Conservation (phyloP, 2,113 vertebrate species). For the Lepus europaeus region DNA sequence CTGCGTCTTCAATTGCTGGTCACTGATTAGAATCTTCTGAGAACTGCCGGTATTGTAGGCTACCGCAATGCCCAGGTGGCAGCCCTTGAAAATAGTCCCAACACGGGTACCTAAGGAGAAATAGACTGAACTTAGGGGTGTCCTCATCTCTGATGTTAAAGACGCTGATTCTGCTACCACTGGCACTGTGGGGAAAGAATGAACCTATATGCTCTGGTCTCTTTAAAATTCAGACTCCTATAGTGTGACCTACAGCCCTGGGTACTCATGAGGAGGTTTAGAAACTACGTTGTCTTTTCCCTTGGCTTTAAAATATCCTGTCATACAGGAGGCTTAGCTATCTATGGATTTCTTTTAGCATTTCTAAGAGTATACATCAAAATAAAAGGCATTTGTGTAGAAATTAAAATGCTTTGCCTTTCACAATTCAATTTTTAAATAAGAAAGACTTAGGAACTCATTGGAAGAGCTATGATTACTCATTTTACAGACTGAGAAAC, state of each 20-base stretch:
- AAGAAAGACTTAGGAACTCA: conserved; percentile 3
- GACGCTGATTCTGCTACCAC: background rate
- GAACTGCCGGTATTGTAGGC: background rate
- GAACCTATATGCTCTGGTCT: background rate
- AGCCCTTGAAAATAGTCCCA: background rate
- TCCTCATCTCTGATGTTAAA: background rate
- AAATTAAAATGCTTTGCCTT: background rate
- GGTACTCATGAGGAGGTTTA: background rate
- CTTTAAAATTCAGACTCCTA: conserved; percentile 49
- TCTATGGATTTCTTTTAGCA: conserved; percentile 36
- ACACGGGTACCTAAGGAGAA: background rate
- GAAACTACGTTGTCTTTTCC: background rate
- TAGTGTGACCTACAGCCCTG: background rate
- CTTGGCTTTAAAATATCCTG: background rate
- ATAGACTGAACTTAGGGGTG: background rate
- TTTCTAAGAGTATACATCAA: background rate
- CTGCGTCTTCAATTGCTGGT: background rate
- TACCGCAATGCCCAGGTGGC: background rate
- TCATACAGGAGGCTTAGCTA: background rate
- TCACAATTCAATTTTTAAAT: conserved; percentile 12
- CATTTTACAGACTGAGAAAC: background rate
- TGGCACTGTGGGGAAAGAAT: background rate
- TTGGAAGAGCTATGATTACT: background rate
- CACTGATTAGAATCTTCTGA: conserved; percentile 55
- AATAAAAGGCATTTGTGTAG: background rate